phyloP scores from a whole-genome alignment of 1,140 invertebrate genomes.

The Campodea augens region DNA sequence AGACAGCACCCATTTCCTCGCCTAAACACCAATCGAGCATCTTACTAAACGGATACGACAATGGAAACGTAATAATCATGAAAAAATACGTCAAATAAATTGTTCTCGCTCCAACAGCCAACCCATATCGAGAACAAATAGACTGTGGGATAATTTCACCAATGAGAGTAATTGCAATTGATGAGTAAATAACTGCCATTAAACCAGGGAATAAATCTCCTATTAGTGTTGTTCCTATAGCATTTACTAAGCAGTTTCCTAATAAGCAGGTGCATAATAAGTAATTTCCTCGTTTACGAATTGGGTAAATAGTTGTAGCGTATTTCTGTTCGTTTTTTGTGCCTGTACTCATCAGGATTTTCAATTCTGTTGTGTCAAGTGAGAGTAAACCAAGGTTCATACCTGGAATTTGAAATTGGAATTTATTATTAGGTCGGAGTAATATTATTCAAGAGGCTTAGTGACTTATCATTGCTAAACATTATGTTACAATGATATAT shows the following conservation, averaged over 20 bases:
- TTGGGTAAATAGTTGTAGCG: slow-evolving; percentile 68
- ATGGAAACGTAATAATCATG: slow-evolving; percentile 82
- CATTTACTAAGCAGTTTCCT: slow-evolving; percentile 95
- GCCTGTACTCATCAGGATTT: slow-evolving; percentile 75
- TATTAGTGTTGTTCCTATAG: slow-evolving; percentile 84
- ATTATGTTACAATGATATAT: too few relatives aligned
- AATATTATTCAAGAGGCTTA: too few relatives aligned
- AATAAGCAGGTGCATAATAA: slow-evolving; percentile 83
- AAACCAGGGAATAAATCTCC: slow-evolving; percentile 79
- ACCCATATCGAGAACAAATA: slow-evolving; percentile 83
- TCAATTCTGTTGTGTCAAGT: slow-evolving; percentile 82
- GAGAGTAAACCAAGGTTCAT: slow-evolving; percentile 94
- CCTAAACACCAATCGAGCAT: slow-evolving; percentile 74
- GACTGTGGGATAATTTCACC: slow-evolving; percentile 88
- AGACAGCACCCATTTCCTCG: slow-evolving; percentile 91
- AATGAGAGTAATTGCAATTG: slow-evolving; percentile 82
- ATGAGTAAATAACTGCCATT: slow-evolving; percentile 74
- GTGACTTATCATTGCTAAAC: too few relatives aligned
- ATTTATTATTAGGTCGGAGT: too few relatives aligned
- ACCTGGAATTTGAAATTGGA: too few relatives aligned
- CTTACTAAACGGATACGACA: slow-evolving; percentile 84
- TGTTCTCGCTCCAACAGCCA: slow-evolving; percentile 88
- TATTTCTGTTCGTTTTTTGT: slow-evolving; percentile 50
- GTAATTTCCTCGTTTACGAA: slow-evolving; percentile 85
- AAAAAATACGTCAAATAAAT: slow-evolving; percentile 84